Evolutionary conservation across 2,113 vertebrate species (phyloP).

Genomic region (Cromileptes altivelis): DNA sequence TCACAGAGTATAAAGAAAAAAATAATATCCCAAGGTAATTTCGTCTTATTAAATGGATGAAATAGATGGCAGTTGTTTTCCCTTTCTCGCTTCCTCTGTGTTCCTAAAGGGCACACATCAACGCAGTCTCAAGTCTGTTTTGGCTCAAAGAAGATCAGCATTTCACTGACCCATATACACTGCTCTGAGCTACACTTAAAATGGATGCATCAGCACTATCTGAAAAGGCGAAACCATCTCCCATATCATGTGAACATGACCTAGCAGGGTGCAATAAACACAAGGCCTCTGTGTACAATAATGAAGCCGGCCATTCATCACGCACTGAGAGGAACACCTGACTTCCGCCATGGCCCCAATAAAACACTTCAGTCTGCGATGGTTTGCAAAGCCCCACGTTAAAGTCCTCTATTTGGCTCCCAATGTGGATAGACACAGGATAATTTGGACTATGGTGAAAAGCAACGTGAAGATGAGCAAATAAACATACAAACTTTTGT

Average conservation of each 20-base stretch:
- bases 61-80: conserved; percentile 27
- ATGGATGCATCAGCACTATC: conserved; percentile 57
- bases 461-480: conserved; percentile 98
- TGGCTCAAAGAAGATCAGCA: conserved; percentile 65
- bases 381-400: conserved; percentile 97
- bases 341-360: background rate
- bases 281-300: conserved; percentile 17
- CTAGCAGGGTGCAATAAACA: conserved; percentile 36
- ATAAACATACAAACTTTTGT: conserved; percentile 92
- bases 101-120: conserved; percentile 65
- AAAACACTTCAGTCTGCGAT: conserved; percentile 72
- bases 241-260: conserved; percentile 23
- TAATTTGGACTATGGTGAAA: conserved; percentile 96
- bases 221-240: conserved; percentile 6
- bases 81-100: background rate
- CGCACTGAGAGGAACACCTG: background rate
- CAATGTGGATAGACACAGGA: conserved; percentile 93
- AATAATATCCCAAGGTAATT: conserved; percentile 55
- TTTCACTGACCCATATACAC: conserved; percentile 73
- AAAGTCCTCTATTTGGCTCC: conserved; percentile 91
- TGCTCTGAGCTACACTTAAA: conserved; percentile 66
- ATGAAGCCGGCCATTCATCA: conserved; percentile 28
- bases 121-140: conserved; percentile 60
- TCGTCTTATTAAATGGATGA: conserved; percentile 54
- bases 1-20: conserved; percentile 3